Conservation (phyloP, 1,140 invertebrate species). For the Harlomillsia oculata region DNA sequence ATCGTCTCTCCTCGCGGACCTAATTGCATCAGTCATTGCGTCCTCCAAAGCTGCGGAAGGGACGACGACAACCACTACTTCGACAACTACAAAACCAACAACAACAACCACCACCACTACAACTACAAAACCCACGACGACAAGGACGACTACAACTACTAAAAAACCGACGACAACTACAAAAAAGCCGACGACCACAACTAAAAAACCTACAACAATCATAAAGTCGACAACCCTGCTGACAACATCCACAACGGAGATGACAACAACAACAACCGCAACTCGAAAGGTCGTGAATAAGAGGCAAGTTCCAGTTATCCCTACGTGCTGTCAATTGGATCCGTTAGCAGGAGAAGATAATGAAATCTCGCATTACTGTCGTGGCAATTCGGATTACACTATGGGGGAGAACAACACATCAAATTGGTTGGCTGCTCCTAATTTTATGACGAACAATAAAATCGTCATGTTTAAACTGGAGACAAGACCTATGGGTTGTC, state of each 20-base stretch:
- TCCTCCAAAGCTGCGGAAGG: background rate
- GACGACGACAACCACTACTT: background rate
- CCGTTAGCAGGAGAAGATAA: conserved; percentile 4
- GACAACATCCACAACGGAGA: background rate
- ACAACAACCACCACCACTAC: conserved; percentile 3
- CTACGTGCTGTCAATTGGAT: conserved; percentile 12
- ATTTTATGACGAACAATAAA: conserved; percentile 12
- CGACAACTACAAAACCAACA: conserved; percentile 2
- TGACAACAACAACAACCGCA: background rate
- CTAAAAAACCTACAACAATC: background rate
- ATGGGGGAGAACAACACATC: background rate
- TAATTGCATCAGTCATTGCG: too few species aligned
- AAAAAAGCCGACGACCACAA: background rate
- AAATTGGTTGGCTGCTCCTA: conserved; percentile 13
- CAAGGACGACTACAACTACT: background rate
- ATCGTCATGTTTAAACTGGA: conserved; percentile 14
- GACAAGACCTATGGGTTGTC: conserved; percentile 4
- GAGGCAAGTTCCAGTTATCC: conserved; percentile 4
- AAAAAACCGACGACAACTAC: background rate
- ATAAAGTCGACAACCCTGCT: too few species aligned
- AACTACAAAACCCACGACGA: background rate
- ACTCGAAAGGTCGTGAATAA: background rate
- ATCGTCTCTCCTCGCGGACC: too few species aligned
- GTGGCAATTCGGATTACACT: background rate
- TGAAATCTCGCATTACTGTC: conserved; percentile 15